Evolutionary conservation across 1,140 invertebrate genomes (phyloP).

Genomic region (Daktulosphaira vitifoliae): DNA sequence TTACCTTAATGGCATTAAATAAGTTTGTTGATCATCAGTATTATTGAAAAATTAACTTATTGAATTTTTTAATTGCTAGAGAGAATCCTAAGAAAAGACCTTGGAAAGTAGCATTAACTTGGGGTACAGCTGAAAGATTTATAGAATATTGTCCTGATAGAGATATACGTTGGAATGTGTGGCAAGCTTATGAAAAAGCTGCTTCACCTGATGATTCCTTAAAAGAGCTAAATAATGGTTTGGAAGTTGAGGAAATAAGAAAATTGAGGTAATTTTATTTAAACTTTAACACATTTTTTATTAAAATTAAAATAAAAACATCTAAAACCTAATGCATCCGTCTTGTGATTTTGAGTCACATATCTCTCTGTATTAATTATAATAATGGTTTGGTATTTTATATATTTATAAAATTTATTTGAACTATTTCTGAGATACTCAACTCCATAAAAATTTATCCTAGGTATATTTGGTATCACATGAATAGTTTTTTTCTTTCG

Average conservation of each 20-base stretch:
- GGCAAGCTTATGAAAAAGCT: constrained; percentile 62
- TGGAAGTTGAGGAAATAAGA: constrained; percentile 68
- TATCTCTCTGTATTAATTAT: no score
- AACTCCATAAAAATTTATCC: no score
- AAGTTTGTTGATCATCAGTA: constrained; percentile 41
- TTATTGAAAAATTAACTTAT: neutral
- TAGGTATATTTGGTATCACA: no score
- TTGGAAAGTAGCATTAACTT: constrained; percentile 68
- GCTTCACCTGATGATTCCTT: constrained; percentile 58
- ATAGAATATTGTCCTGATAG: constrained; percentile 75
- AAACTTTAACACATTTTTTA: no score
- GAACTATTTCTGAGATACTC: no score
- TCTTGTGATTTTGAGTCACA: no score
- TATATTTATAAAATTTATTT: no score
- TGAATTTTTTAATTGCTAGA: constrained; percentile 34
- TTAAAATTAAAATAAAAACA: no score
- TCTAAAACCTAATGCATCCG: no score
- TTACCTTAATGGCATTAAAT: constrained; percentile 58
- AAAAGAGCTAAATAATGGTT: constrained; percentile 56
- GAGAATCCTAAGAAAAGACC: constrained; percentile 57
- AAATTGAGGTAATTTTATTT: constrained; percentile 49
- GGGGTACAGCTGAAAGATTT: constrained; percentile 60
- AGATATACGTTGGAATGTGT: constrained; percentile 67
- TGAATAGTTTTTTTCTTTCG: no score
- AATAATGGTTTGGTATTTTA: no score